phyloP scores from a whole-genome alignment of 1,140 invertebrate genomes.

The Drosophila orosa region DNA sequence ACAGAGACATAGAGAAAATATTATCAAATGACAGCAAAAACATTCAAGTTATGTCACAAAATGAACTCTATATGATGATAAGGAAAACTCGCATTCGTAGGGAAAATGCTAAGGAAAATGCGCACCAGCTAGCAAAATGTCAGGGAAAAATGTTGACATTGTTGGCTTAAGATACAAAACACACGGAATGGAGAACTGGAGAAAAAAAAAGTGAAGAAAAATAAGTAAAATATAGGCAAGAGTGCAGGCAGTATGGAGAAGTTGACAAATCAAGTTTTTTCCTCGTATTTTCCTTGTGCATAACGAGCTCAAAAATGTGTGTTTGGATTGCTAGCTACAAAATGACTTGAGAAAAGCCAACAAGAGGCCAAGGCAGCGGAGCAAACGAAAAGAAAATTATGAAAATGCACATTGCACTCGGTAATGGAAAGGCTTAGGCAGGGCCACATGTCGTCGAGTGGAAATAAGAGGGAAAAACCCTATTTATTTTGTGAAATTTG shows the following conservation, averaged over 20 bases:
- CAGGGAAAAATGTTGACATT: conserved; percentile 68
- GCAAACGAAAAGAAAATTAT: conserved; percentile 43
- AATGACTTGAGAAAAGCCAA: conserved; percentile 36
- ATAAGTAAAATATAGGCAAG: conserved; percentile 2
- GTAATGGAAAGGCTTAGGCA: conserved; percentile 29
- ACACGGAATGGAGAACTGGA: conserved; percentile 17
- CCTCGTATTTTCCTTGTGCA: conserved; percentile 49
- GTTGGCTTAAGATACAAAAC: conserved; percentile 62
- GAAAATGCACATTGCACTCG: conserved; percentile 32
- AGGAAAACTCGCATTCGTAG: conserved; percentile 22
- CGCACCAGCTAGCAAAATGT: conserved; percentile 54
- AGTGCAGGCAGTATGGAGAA: conserved; percentile 13
- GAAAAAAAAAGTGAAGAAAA: conserved; percentile 8
- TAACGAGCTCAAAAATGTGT: conserved; percentile 46
- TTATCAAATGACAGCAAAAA: conserved; percentile 57
- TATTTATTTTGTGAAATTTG: conserved; percentile 18
- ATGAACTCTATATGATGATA: conserved; percentile 37
- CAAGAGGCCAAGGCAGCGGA: conserved; percentile 7
- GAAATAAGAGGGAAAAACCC: conserved; percentile 3
- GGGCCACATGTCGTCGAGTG: conserved; percentile 32
- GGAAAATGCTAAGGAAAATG: conserved; percentile 22
- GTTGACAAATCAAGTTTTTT: conserved; percentile 62
- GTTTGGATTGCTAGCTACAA: conserved; percentile 37
- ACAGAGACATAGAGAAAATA: conserved; percentile 6
- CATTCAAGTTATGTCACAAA: conserved; percentile 53